Conservation (phyloP, 2,888 invertebrate species). For the Platerodrilus igneus region DNA sequence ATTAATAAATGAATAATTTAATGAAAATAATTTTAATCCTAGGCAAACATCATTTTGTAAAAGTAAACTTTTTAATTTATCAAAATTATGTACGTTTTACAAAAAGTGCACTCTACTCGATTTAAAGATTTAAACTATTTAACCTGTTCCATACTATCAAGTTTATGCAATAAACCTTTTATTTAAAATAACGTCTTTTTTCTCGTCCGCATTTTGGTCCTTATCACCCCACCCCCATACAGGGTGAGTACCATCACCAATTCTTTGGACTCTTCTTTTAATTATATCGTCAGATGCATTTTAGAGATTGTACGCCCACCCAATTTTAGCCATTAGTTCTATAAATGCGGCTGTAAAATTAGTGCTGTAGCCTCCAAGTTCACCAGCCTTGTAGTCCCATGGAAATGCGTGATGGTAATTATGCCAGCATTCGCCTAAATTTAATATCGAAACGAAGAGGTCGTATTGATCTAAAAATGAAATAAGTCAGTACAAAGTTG, state of each 20-base stretch:
- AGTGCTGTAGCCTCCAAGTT: conserved; percentile 65
- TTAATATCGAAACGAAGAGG: conserved; percentile 63
- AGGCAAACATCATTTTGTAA: too few relatives aligned
- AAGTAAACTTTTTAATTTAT: too few relatives aligned
- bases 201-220: conserved; percentile 48
- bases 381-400: conserved; percentile 80
- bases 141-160: too few relatives aligned
- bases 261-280: conserved; percentile 63
- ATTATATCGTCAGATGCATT: conserved; percentile 69
- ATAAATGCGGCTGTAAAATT: conserved; percentile 75
- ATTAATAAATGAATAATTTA: too few relatives aligned
- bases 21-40: too few relatives aligned
- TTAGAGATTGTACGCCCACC: conserved; percentile 85
- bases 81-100: too few relatives aligned
- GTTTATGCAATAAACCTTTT: too few relatives aligned
- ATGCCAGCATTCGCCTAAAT: conserved; percentile 78
- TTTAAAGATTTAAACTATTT: too few relatives aligned
- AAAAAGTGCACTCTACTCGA: too few relatives aligned
- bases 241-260: conserved; percentile 69
- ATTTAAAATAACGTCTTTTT: conserved; percentile 6
- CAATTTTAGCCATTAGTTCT: conserved; percentile 75
- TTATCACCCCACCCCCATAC: conserved; percentile 79
- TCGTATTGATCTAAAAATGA: too few relatives aligned
- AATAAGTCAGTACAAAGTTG: too few relatives aligned
- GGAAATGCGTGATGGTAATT: conserved; percentile 85